These are phyloP conservation scores for Drosophila kanapiae DNA, from an alignment of 1,140 invertebrate genomes.

Conservation along the genomic window DNA sequence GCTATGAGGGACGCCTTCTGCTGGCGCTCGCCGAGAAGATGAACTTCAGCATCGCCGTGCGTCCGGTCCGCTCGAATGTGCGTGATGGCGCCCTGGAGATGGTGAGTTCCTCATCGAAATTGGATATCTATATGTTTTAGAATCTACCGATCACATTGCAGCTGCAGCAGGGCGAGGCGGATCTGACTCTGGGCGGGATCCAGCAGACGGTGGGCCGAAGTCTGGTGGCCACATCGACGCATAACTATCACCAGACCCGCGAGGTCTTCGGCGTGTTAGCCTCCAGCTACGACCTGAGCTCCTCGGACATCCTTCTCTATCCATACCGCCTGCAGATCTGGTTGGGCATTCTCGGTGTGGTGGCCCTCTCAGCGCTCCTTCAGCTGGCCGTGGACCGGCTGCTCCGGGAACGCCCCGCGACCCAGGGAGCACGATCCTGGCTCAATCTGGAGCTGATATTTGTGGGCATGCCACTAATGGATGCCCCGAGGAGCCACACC, in stretches of 20 bases:
- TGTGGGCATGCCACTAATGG: slow-evolving; percentile 64
- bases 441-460: slow-evolving; percentile 52
- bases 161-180: slow-evolving; percentile 47
- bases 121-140: background rate
- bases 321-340: slow-evolving; percentile 59
- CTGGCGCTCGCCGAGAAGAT: slow-evolving; percentile 48
- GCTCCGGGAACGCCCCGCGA: slow-evolving; percentile 3
- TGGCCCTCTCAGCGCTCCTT: slow-evolving; percentile 40
- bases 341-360: slow-evolving; percentile 46
- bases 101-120: slow-evolving; percentile 14
- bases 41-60: slow-evolving; percentile 52
- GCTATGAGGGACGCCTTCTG: slow-evolving; percentile 65
- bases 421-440: background rate
- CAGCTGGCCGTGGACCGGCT: slow-evolving; percentile 37
- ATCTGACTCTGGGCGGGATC: slow-evolving; percentile 57
- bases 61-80: background rate
- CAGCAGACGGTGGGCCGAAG: slow-evolving; percentile 51
- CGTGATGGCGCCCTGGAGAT: slow-evolving; percentile 40
- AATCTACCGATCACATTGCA: background rate
- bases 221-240: slow-evolving; percentile 50
- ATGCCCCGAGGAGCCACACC: slow-evolving; percentile 19
- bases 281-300: slow-evolving; percentile 54
- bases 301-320: slow-evolving; percentile 61
- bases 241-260: slow-evolving; percentile 63
- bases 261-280: slow-evolving; percentile 46